Evolutionary conservation across 2,888 invertebrate species (phyloP).

Genomic region (Chesias legatella): DNA sequence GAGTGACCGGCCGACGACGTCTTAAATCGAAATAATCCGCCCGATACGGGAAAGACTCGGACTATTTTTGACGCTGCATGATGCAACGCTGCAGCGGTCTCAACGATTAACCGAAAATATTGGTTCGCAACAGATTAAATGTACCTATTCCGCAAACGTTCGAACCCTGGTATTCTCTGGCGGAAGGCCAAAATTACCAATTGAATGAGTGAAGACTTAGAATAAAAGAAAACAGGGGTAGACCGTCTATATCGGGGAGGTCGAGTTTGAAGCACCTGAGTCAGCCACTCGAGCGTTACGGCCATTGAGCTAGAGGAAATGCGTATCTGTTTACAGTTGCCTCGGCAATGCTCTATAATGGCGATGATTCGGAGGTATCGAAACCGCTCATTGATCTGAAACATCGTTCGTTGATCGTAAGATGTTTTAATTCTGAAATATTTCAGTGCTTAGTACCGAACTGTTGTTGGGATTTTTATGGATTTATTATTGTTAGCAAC

Average conservation of each 20-base stretch:
- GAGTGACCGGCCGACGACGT: conserved; percentile 23
- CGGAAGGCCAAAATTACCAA: conserved; percentile 65
- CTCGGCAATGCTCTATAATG: conserved; percentile 36
- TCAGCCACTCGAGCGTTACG: conserved; percentile 65
- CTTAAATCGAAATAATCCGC: conserved; percentile 24
- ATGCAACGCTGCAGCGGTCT: conserved; percentile 22
- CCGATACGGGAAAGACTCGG: conserved; percentile 16
- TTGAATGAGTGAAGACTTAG: conserved; percentile 76
- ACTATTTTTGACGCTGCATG: conserved; percentile 32
- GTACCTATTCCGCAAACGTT: conserved; percentile 53
- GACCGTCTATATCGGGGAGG: conserved; percentile 70
- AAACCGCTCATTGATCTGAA: conserved; percentile 20
- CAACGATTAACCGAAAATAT: conserved; percentile 16
- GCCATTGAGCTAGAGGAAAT: conserved; percentile 67
- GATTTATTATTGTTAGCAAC: too few relatives aligned
- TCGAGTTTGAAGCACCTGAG: conserved; percentile 69
- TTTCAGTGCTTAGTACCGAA: conserved; percentile 11
- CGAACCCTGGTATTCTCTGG: conserved; percentile 66
- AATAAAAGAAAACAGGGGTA: conserved; percentile 66
- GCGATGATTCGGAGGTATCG: conserved; percentile 23
- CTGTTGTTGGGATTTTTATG: conserved; percentile 1
- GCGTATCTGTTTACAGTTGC: conserved; percentile 57
- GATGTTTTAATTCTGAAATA: conserved; percentile 11
- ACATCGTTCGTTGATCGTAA: conserved; percentile 20
- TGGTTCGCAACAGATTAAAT: conserved; percentile 29